A percentile compares a stretch with the other conserved stretches of the same genome.
These are phyloP conservation scores for Eupithecia vulgata DNA, from an alignment of 2,888 invertebrate genomes.

Conservation along the genomic window DNA sequence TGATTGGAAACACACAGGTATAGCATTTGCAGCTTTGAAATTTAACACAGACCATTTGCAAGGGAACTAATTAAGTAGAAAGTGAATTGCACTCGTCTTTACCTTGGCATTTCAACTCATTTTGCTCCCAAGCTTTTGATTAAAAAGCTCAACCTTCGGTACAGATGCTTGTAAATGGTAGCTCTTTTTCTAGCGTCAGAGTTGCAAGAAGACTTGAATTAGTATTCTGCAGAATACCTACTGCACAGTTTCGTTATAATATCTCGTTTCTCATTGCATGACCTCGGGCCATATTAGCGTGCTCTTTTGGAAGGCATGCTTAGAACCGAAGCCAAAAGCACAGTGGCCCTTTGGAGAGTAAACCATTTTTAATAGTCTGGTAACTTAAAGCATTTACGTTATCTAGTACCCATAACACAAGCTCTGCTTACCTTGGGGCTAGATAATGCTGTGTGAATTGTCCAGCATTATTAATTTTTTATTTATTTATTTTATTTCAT, in stretches of 20 bases:
- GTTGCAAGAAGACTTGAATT: background rate
- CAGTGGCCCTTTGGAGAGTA: too few relatives aligned
- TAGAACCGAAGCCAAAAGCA: too few relatives aligned
- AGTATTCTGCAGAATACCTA: background rate
- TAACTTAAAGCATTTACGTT: too few relatives aligned
- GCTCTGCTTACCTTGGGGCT: too few relatives aligned
- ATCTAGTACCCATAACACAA: too few relatives aligned
- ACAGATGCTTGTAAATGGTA: background rate
- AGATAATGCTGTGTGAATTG: too few relatives aligned
- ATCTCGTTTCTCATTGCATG: too few relatives aligned
- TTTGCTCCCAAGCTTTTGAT: constrained; percentile 24
- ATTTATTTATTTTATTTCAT: too few relatives aligned
- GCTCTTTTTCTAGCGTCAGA: background rate
- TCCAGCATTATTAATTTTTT: too few relatives aligned
- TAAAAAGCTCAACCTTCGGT: constrained; percentile 18
- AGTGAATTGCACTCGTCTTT: constrained; percentile 27
- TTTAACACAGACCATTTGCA: constrained; percentile 19
- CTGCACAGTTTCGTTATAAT: background rate
- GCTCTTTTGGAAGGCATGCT: too few relatives aligned
- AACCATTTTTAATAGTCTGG: too few relatives aligned
- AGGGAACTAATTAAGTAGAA: constrained; percentile 25
- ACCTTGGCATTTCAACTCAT: constrained; percentile 20
- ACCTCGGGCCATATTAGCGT: too few relatives aligned
- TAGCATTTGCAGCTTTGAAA: constrained; percentile 4
- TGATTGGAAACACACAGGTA: background rate